A percentile compares a stretch with the other conserved stretches of the same genome.
Conservation (phyloP, 2,888 invertebrate species). For the Chrysolina oricalcia region DNA sequence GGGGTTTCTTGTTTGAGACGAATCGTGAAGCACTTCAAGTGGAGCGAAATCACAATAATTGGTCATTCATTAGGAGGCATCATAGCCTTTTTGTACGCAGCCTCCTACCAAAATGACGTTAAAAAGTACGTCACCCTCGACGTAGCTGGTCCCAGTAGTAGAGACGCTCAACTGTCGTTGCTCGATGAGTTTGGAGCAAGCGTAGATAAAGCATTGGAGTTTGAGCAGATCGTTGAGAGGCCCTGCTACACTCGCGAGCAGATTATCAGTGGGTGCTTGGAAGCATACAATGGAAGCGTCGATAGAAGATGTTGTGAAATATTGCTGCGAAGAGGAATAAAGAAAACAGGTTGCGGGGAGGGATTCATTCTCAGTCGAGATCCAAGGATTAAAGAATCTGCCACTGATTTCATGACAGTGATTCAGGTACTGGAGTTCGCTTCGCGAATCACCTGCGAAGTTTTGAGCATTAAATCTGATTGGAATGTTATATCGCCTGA, state of each 20-base stretch:
- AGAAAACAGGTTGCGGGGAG: slow-evolving; percentile 69
- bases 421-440: slow-evolving; percentile 82
- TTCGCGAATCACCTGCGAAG: slow-evolving; percentile 80
- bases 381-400: slow-evolving; percentile 82
- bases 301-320: not conserved
- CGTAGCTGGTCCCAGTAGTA: not conserved
- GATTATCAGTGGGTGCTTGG: not conserved
- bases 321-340: not conserved
- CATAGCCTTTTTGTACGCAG: slow-evolving; percentile 86
- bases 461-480: too few relatives aligned
- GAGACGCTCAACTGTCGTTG: not conserved
- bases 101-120: too few relatives aligned
- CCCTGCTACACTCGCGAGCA: not conserved
- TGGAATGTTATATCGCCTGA: not conserved
- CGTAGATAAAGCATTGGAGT: not conserved
- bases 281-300: not conserved
- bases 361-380: slow-evolving; percentile 82
- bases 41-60: slow-evolving; percentile 83
- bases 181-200: not conserved
- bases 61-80: slow-evolving; percentile 88
- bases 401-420: slow-evolving; percentile 81
- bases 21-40: slow-evolving; percentile 83
- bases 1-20: slow-evolving; percentile 83
- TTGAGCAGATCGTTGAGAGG: not conserved
- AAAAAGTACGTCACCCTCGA: slow-evolving; percentile 72